phyloP scores from a whole-genome alignment of 2,797 vertebrate species.

The Rhyacichthys aspro region DNA sequence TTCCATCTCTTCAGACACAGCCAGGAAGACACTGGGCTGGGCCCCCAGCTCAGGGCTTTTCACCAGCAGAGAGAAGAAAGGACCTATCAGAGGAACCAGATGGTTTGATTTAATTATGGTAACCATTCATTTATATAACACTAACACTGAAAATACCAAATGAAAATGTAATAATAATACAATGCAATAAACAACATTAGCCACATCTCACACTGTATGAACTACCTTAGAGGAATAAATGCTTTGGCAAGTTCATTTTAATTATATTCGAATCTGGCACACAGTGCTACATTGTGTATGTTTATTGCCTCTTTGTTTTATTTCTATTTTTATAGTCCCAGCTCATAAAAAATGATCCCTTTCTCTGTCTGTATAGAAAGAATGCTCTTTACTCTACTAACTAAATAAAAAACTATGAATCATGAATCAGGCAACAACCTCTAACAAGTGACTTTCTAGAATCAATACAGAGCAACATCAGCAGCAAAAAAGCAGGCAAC shows the following conservation, averaged over 20 bases:
- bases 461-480: background rate
- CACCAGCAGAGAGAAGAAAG: conserved; percentile 85
- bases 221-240: background rate
- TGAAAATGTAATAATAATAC: too few relatives aligned
- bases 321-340: conserved; percentile 8
- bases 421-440: too few relatives aligned
- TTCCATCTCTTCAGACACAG: conserved; percentile 82
- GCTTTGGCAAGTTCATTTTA: background rate
- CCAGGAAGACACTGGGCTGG: conserved; percentile 84
- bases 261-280: conserved; percentile 1
- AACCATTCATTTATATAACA: background rate
- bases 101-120: background rate
- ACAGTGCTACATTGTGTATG: background rate
- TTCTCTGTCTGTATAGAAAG: background rate
- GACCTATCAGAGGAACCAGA: conserved; percentile 69
- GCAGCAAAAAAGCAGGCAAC: background rate
- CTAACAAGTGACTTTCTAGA: background rate
- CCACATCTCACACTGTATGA: too few relatives aligned
- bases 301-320: background rate
- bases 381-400: conserved; percentile 23
- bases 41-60: conserved; percentile 85
- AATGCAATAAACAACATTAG: too few relatives aligned
- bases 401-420: conserved; percentile 16
- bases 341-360: conserved; percentile 10
- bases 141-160: too few relatives aligned